A percentile compares a stretch with the other conserved stretches of the same genome.
phyloP scores from a whole-genome alignment of 92 coral and sea anemone genomes.

The Palythoa grandiflora region DNA sequence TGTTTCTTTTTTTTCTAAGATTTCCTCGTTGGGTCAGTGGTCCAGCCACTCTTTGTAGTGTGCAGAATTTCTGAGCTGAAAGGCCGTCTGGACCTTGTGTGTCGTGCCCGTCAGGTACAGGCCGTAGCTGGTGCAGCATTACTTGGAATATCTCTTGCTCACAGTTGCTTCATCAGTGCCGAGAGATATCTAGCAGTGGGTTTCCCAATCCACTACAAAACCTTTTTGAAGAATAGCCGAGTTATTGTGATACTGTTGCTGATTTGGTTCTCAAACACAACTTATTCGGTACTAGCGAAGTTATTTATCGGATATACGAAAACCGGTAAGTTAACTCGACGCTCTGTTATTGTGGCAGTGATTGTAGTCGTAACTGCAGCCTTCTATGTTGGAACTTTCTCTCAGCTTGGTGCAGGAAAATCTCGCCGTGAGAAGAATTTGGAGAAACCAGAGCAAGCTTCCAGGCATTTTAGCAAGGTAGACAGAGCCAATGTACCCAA shows the following conservation, averaged over 20 bases:
- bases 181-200: conserved; percentile 2
- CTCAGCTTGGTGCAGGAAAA: background rate
- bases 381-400: conserved; percentile 4
- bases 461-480: no score
- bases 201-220: background rate
- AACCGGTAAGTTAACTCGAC: no score
- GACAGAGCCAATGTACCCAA: no score
- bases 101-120: background rate
- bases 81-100: background rate
- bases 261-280: background rate
- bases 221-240: background rate
- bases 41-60: background rate
- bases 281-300: background rate
- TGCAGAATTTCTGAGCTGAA: background rate
- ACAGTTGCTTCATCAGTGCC: background rate
- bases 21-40: background rate
- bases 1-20: background rate
- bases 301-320: background rate
- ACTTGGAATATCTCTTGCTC: background rate
- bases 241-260: background rate
- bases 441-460: no score
- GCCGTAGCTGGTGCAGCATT: background rate
- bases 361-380: background rate
- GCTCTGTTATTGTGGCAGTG: background rate
- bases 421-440: background rate